Percentiles rank a stretch among this genome's conserved stretches.
Conservation (phyloP, 37 sponge, comb jelly and placozoan species). For the Ianthella basta region DNA sequence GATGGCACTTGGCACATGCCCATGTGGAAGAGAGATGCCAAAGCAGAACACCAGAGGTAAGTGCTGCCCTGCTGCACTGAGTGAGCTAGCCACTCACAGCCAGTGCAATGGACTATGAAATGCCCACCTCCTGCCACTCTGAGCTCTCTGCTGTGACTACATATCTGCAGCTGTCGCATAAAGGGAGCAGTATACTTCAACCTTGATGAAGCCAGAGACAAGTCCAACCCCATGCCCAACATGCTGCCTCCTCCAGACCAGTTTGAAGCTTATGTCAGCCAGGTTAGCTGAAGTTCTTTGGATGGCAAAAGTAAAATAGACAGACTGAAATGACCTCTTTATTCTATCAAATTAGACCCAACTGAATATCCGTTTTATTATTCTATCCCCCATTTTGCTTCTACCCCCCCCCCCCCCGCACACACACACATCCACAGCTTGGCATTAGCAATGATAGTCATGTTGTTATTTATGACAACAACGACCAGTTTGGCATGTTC, state of each 20-base stretch:
- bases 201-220: slow-evolving; percentile 33
- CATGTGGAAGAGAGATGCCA: slow-evolving; percentile 59
- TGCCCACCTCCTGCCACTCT: no score
- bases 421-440: slow-evolving; percentile 34
- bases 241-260: slow-evolving; percentile 57
- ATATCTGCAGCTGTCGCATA: slow-evolving; percentile 46
- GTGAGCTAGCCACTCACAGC: no score
- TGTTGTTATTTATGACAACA: slow-evolving; percentile 84
- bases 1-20: slow-evolving; percentile 68
- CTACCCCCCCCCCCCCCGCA: background rate
- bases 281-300: background rate
- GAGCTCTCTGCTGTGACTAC: no score
- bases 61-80: background rate
- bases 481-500: slow-evolving; percentile 71
- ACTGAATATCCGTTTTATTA: background rate
- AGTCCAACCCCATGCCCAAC: slow-evolving; percentile 35
- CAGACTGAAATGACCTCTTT: background rate
- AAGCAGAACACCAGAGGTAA: slow-evolving; percentile 50
- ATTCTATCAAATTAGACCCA: background rate
- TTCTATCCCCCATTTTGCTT: background rate
- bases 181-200: slow-evolving; percentile 66
- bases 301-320: no score
- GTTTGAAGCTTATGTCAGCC: slow-evolving; percentile 44
- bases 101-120: no score
- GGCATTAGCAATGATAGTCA: slow-evolving; percentile 70